Evolutionary conservation across 2,113 vertebrate species (phyloP).

Genomic region (Crotalus viridis): DNA sequence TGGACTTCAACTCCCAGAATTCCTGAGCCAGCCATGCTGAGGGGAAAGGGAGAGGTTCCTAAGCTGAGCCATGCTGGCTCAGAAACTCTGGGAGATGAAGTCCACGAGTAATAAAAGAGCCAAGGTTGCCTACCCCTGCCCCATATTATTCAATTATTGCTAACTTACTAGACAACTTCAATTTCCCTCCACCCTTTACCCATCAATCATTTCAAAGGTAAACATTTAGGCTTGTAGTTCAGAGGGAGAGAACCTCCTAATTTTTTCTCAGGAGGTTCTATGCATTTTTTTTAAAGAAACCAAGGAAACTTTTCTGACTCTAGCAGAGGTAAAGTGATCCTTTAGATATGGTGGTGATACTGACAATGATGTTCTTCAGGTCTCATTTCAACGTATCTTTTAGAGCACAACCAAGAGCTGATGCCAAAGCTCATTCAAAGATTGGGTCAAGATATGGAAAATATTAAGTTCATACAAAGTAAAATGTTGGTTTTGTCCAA

Average conservation of each 20-base stretch:
- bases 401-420: neutral
- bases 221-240: neutral
- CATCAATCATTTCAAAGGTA: neutral
- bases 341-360: neutral
- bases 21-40: no score
- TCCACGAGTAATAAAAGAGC: no score
- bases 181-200: neutral
- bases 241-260: neutral
- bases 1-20: no score
- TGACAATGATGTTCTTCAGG: neutral
- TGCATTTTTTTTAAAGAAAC: neutral
- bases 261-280: neutral
- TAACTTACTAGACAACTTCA: neutral
- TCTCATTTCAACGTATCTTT: neutral
- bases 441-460: neutral
- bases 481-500: neutral
- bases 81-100: no score
- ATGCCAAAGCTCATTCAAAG: neutral
- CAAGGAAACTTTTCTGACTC: neutral
- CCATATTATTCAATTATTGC: neutral
- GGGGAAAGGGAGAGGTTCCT: no score
- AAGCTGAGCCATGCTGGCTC: no score
- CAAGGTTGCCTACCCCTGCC: neutral
- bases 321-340: neutral
- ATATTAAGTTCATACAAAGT: neutral